phyloP scores from a whole-genome alignment of 2,797 vertebrate genomes.

The Phoeniculus purpureus region DNA sequence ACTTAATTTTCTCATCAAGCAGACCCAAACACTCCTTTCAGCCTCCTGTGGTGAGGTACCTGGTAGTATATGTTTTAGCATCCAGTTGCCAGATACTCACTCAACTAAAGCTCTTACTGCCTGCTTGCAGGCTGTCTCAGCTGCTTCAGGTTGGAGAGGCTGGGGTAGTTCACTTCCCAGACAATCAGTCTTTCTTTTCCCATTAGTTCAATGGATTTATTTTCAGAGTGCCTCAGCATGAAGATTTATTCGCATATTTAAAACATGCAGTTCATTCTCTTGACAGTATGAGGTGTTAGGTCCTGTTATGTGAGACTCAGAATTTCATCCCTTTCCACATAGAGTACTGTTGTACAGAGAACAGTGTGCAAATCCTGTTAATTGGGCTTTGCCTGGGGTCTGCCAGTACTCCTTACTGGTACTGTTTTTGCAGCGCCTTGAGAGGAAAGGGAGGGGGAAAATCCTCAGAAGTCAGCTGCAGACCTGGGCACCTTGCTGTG shows the following conservation, averaged over 20 bases:
- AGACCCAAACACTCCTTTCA: neutral
- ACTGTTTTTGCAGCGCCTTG: conserved; percentile 4
- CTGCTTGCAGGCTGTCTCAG: neutral
- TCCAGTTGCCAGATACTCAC: neutral
- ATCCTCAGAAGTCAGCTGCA: neutral
- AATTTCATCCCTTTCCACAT: neutral
- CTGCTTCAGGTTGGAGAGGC: neutral
- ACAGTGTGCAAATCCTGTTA: neutral
- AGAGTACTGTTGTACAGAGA: neutral
- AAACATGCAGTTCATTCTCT: neutral
- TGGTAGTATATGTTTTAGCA: neutral
- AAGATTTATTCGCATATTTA: neutral
- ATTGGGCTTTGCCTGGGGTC: neutral
- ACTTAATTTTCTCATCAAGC: neutral
- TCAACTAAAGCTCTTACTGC: neutral
- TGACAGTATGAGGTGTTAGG: neutral
- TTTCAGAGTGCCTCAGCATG: neutral
- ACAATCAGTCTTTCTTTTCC: neutral
- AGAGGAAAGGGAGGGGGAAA: neutral
- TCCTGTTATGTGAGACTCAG: neutral
- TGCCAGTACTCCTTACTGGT: neutral
- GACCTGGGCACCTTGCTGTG: neutral
- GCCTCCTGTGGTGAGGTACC: neutral
- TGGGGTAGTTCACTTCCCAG: neutral
- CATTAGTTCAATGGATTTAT: neutral